These are phyloP conservation scores for Pharmacophagus antenor DNA, from an alignment of 2,888 invertebrate genomes.

Conservation along the genomic window DNA sequence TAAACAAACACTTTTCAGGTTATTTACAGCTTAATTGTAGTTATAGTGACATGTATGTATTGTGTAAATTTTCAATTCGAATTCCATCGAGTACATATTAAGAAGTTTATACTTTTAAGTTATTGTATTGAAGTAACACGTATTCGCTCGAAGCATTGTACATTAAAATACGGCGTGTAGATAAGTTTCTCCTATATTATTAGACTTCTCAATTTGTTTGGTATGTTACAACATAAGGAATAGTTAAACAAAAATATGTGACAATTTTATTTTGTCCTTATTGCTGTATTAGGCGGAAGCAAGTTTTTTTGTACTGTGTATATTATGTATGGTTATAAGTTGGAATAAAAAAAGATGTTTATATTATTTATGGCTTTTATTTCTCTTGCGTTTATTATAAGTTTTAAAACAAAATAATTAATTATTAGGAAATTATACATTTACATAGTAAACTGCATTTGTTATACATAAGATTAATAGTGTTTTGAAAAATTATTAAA, in stretches of 20 bases:
- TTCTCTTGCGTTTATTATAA: slow-evolving; percentile 32
- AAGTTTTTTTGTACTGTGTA: slow-evolving; percentile 91
- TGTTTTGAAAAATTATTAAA: no score
- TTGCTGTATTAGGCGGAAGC: slow-evolving; percentile 80
- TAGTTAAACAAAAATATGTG: slow-evolving; percentile 68
- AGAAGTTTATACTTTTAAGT: slow-evolving; percentile 79
- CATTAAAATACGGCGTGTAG: slow-evolving; percentile 77
- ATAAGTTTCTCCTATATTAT: slow-evolving; percentile 77
- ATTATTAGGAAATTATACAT: no score
- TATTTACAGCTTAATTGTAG: slow-evolving; percentile 78
- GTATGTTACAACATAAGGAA: slow-evolving; percentile 69
- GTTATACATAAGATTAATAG: no score
- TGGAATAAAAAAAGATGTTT: slow-evolving; percentile 81
- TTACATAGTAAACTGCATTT: no score
- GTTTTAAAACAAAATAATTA: no score
- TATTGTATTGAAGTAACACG: slow-evolving; percentile 75
- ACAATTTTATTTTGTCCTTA: slow-evolving; percentile 78
- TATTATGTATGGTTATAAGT: slow-evolving; percentile 89
- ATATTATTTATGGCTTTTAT: slow-evolving; percentile 66
- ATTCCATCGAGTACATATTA: slow-evolving; percentile 81
- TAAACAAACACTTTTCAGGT: slow-evolving; percentile 65
- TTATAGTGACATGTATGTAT: slow-evolving; percentile 78
- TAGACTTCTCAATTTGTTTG: slow-evolving; percentile 79
- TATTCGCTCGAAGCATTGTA: slow-evolving; percentile 80
- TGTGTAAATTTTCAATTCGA: slow-evolving; percentile 80